phyloP scores from a whole-genome alignment of 1,140 invertebrate species.

The Drosophila lacertosa region DNA sequence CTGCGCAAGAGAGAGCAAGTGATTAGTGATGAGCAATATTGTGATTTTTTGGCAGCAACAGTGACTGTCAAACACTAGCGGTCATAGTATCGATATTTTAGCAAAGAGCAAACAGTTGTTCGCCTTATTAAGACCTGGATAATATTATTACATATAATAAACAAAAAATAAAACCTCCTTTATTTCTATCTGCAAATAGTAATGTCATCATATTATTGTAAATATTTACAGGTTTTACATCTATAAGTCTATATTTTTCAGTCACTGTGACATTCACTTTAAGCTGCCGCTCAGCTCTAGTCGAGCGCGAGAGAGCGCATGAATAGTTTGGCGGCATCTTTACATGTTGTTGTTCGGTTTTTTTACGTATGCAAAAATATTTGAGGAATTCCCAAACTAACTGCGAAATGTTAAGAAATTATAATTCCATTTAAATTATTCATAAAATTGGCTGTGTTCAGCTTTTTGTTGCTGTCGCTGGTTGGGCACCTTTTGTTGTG shows the following conservation, averaged over 20 bases:
- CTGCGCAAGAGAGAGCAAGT: conserved; percentile 44
- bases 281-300: conserved; percentile 18
- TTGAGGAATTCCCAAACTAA: conserved; percentile 77
- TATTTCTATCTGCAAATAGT: neutral
- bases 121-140: neutral
- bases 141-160: neutral
- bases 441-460: conserved; percentile 48
- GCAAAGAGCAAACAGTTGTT: conserved; percentile 5
- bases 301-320: conserved; percentile 10
- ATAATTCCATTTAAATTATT: conserved; percentile 72
- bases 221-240: neutral
- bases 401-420: conserved; percentile 66
- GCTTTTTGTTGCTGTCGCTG: neutral
- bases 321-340: conserved; percentile 59
- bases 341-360: conserved; percentile 41
- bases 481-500: conserved; percentile 28
- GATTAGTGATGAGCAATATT: conserved; percentile 33
- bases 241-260: neutral
- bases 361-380: conserved; percentile 77
- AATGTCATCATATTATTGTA: neutral
- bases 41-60: conserved; percentile 18
- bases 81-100: neutral
- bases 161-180: neutral
- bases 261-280: neutral
- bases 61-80: conserved; percentile 1